These are phyloP conservation scores for Rhamphomyia laevipes DNA, from an alignment of 2,888 invertebrate species.

Conservation along the genomic window DNA sequence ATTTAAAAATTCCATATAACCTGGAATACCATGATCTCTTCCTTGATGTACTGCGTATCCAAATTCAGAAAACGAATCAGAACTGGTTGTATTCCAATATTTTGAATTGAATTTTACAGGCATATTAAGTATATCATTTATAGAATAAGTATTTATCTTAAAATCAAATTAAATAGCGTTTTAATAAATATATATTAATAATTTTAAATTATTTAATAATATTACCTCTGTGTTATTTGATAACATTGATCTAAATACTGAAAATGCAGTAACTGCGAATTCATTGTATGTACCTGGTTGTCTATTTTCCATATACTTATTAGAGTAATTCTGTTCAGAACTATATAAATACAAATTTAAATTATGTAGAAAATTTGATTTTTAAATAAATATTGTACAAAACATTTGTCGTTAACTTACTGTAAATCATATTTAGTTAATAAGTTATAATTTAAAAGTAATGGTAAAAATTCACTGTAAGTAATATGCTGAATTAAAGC, in stretches of 20 bases:
- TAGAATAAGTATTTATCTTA: neutral
- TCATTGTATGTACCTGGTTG: conserved; percentile 68
- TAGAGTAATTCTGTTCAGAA: no score
- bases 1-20: conserved; percentile 56
- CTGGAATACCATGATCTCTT: conserved; percentile 70
- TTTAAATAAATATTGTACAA: no score
- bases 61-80: conserved; percentile 42
- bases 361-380: no score
- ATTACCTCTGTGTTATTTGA: conserved; percentile 55
- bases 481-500: conserved; percentile 77
- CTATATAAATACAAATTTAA: no score
- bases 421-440: conserved; percentile 39
- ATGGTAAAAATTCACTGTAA: conserved; percentile 69
- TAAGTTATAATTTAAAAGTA: conserved; percentile 49
- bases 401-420: conserved; percentile 35
- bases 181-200: neutral
- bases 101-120: no score
- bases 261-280: conserved; percentile 61
- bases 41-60: conserved; percentile 48
- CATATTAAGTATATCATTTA: no score
- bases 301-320: conserved; percentile 27
- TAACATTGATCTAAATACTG: conserved; percentile 64
- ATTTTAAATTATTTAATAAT: neutral
- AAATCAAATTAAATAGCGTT: neutral
- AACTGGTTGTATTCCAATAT: conserved; percentile 24